These are phyloP conservation scores for Ostrea denselamellosa DNA, from an alignment of 1,140 invertebrate species.

Conservation along the genomic window DNA sequence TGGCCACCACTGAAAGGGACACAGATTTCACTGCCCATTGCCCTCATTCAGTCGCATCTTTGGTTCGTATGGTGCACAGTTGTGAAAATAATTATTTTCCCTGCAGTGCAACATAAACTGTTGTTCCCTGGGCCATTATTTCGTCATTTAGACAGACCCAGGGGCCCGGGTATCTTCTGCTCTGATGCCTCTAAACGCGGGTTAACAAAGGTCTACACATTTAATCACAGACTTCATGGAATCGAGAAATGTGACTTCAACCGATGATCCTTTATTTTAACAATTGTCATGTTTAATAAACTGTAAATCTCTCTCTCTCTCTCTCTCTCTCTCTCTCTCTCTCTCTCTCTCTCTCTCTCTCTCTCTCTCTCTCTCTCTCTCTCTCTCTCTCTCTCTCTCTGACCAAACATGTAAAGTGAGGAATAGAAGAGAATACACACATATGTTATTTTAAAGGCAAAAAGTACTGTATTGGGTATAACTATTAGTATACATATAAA, in stretches of 20 bases:
- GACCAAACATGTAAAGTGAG: no score
- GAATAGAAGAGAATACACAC: no score
- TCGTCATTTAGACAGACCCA: slow-evolving; percentile 2
- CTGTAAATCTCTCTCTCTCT: not conserved
- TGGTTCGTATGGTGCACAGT: slow-evolving; percentile 1
- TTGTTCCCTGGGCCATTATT: slow-evolving; percentile 19
- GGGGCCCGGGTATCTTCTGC: not conserved
- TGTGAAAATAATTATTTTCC: slow-evolving; percentile 27
- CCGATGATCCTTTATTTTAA: not conserved
- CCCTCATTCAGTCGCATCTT: not conserved
- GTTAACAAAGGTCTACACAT: not conserved
- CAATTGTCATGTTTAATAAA: not conserved
- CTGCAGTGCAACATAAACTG: slow-evolving; percentile 18
- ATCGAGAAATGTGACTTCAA: not conserved
- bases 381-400: no score
- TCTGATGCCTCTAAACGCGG: not conserved
- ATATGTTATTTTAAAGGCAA: no score
- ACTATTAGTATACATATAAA: no score
- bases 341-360: no score
- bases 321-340: no score
- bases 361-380: no score
- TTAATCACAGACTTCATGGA: slow-evolving; percentile 32
- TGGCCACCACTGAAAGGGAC: not conserved
- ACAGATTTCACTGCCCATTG: slow-evolving; percentile 27
- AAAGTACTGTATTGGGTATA: no score